A percentile compares a stretch with the other conserved stretches of the same genome.
Conservation (phyloP, 2,113 vertebrate genomes). For the Copsychus sechellarum region DNA sequence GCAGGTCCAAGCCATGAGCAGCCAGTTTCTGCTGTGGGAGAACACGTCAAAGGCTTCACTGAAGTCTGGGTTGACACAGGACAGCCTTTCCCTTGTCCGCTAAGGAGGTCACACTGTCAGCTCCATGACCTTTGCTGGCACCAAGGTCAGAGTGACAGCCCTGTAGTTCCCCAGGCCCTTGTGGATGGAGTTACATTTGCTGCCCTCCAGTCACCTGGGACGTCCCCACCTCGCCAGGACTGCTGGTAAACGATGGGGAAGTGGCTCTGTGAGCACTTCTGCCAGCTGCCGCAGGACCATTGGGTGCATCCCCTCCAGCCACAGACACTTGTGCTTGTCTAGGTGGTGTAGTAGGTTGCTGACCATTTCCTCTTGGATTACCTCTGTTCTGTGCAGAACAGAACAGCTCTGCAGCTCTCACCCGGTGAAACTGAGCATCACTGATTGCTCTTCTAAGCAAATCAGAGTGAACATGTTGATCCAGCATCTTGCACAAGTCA, state of each 20-base stretch:
- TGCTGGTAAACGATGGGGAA: neutral
- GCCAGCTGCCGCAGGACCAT: neutral
- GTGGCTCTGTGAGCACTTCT: neutral
- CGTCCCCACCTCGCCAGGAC: neutral
- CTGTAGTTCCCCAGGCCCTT: neutral
- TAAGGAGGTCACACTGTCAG: rapidly evolving
- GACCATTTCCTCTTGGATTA: neutral
- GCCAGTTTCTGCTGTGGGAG: neutral
- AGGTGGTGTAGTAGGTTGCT: neutral
- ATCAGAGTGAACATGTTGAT: neutral
- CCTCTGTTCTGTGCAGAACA: neutral
- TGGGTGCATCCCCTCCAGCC: neutral
- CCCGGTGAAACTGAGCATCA: neutral
- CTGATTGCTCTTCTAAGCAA: neutral
- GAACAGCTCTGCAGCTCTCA: neutral
- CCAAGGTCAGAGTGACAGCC: neutral
- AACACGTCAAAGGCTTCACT: neutral
- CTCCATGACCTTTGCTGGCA: neutral
- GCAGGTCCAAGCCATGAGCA: rapidly evolving
- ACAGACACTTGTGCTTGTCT: neutral
- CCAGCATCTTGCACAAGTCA: neutral
- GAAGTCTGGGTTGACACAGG: rapidly evolving
- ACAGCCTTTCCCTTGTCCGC: neutral
- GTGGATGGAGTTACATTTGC: neutral
- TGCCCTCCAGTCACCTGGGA: neutral